Evolutionary conservation across 1,140 invertebrate species (phyloP).

Genomic region (Drosophila pandora): DNA sequence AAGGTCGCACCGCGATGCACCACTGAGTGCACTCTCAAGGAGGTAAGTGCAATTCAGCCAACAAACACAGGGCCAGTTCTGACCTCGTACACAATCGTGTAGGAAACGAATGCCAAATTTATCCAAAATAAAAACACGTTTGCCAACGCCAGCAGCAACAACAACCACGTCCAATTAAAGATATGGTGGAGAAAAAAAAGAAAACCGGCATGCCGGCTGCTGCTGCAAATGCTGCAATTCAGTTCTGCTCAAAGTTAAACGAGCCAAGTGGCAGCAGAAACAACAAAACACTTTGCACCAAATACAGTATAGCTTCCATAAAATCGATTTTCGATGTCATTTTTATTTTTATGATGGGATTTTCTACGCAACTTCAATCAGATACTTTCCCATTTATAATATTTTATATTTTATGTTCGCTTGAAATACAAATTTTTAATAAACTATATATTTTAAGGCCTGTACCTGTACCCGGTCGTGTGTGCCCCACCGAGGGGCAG

Average conservation of each 20-base stretch:
- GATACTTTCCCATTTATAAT: background rate
- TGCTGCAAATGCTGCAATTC: slow-evolving; percentile 44
- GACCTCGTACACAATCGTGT: slow-evolving; percentile 56
- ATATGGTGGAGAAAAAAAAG: slow-evolving; percentile 12
- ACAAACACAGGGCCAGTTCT: slow-evolving; percentile 18
- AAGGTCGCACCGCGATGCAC: slow-evolving; percentile 48
- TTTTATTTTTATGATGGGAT: background rate
- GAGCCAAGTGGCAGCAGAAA: slow-evolving; percentile 44
- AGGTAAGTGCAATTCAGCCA: slow-evolving; percentile 52
- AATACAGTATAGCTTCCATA: slow-evolving; percentile 12
- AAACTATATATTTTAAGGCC: background rate
- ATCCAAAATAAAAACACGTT: slow-evolving; percentile 67
- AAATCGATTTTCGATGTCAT: background rate
- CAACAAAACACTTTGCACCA: slow-evolving; percentile 19
- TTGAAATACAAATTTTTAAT: background rate
- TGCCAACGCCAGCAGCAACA: slow-evolving; percentile 63
- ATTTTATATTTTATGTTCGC: background rate
- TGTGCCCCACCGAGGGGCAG: slow-evolving; percentile 30
- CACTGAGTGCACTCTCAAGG: slow-evolving; percentile 29
- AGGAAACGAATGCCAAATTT: slow-evolving; percentile 65
- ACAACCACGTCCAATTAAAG: slow-evolving; percentile 59
- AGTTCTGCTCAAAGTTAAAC: slow-evolving; percentile 56
- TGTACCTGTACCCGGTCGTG: slow-evolving; percentile 1
- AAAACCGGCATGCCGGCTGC: slow-evolving; percentile 64
- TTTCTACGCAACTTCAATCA: background rate